A percentile compares a stretch with the other conserved stretches of the same genome.
These are phyloP conservation scores for Herpailurus yagouaroundi DNA, from an alignment of 2,113 vertebrate genomes.

Conservation along the genomic window DNA sequence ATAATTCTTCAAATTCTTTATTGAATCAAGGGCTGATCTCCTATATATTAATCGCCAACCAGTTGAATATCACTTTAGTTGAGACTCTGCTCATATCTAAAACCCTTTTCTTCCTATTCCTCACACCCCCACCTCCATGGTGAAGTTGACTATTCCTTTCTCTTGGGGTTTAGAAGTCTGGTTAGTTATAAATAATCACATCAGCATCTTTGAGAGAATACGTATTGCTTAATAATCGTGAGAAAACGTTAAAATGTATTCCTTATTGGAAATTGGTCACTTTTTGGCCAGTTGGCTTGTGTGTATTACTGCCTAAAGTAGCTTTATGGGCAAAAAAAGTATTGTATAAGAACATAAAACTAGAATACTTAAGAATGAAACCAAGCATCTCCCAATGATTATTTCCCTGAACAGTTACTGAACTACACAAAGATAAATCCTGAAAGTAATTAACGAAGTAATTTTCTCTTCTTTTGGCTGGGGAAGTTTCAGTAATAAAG, in stretches of 20 bases:
- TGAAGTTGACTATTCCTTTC: neutral
- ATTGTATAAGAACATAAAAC: neutral
- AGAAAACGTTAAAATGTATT: constrained; percentile 32
- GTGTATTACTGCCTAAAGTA: neutral
- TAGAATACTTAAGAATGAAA: constrained; percentile 18
- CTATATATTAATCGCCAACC: neutral
- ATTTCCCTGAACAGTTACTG: neutral
- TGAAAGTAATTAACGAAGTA: neutral
- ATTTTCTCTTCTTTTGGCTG: constrained; percentile 26
- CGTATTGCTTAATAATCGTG: neutral
- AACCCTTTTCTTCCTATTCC: neutral
- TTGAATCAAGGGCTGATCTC: neutral
- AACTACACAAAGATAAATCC: neutral
- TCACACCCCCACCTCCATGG: too few relatives aligned
- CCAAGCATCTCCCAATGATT: neutral
- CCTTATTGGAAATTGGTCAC: neutral
- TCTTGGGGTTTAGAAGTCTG: neutral
- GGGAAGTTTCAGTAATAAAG: constrained; percentile 52
- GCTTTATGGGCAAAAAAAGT: neutral
- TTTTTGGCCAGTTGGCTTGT: neutral
- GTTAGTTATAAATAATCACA: neutral
- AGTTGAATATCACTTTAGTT: constrained; percentile 20
- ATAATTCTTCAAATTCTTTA: neutral
- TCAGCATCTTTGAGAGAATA: constrained; percentile 37
- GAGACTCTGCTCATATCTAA: neutral